Evolutionary conservation across 2,113 vertebrate species (phyloP).

Genomic region (Rhagologus leucostigma): DNA sequence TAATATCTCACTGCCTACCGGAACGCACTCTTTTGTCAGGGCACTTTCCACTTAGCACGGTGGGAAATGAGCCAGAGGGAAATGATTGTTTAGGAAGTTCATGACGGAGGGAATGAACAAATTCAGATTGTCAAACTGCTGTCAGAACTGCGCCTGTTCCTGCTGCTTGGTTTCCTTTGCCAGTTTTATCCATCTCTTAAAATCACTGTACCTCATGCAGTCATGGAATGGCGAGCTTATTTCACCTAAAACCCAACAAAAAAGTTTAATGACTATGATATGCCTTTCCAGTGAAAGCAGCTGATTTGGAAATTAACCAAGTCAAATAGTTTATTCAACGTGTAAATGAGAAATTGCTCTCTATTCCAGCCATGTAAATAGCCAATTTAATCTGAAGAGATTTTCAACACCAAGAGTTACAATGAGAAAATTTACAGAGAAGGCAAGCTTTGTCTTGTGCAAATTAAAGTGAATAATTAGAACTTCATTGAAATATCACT

Average conservation of each 20-base stretch:
- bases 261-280: background rate
- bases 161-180: background rate
- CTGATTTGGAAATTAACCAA: background rate
- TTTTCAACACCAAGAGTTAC: background rate
- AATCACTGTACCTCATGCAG: background rate
- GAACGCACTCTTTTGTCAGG: background rate
- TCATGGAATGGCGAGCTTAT: background rate
- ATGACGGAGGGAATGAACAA: background rate
- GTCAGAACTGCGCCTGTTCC: background rate
- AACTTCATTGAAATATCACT: background rate
- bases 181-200: background rate
- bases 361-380: background rate
- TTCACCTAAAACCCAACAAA: background rate
- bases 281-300: background rate
- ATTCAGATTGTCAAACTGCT: background rate
- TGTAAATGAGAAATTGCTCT: background rate
- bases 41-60: background rate
- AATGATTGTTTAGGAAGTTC: background rate
- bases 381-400: background rate
- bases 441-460: background rate
- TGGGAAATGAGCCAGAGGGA: background rate
- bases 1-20: background rate
- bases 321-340: background rate
- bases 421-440: background rate
- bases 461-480: slow-evolving; percentile 7